phyloP scores from a whole-genome alignment of 2,888 invertebrate genomes.

The Isotomurus palustris region DNA sequence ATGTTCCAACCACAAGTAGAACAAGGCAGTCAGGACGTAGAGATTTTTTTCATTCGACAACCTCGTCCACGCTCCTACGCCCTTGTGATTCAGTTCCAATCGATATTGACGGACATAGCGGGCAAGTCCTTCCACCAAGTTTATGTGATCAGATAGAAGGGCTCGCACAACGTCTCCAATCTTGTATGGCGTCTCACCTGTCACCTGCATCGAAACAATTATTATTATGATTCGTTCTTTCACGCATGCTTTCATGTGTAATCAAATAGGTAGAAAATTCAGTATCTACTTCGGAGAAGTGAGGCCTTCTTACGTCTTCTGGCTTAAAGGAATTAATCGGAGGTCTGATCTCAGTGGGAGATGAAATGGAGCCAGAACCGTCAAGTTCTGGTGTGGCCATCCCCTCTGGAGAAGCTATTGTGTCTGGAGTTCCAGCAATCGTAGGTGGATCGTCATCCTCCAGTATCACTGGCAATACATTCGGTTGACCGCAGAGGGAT shows the following conservation, averaged over 20 bases:
- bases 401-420: constrained; percentile 33
- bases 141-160: constrained; percentile 58
- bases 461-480: constrained; percentile 53
- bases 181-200: constrained; percentile 37
- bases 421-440: constrained; percentile 40
- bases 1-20: constrained; percentile 73
- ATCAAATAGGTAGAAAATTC: neutral
- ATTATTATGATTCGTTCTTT: neutral
- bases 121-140: constrained; percentile 55
- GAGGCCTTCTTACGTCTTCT: constrained; percentile 1
- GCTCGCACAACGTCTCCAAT: constrained; percentile 53
- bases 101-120: constrained; percentile 51
- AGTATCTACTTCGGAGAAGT: neutral
- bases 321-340: constrained; percentile 27
- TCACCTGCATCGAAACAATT: constrained; percentile 6
- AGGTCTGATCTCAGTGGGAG: constrained; percentile 47
- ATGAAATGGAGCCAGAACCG: constrained; percentile 49
- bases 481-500: constrained; percentile 63
- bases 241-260: no score
- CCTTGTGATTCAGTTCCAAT: constrained; percentile 62
- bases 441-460: constrained; percentile 46
- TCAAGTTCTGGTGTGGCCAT: constrained; percentile 46
- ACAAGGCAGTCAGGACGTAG: constrained; percentile 59
- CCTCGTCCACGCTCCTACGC: constrained; percentile 60
- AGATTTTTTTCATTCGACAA: constrained; percentile 63